phyloP scores from a whole-genome alignment of 1,140 invertebrate genomes.

The Eurosta solidaginis region DNA sequence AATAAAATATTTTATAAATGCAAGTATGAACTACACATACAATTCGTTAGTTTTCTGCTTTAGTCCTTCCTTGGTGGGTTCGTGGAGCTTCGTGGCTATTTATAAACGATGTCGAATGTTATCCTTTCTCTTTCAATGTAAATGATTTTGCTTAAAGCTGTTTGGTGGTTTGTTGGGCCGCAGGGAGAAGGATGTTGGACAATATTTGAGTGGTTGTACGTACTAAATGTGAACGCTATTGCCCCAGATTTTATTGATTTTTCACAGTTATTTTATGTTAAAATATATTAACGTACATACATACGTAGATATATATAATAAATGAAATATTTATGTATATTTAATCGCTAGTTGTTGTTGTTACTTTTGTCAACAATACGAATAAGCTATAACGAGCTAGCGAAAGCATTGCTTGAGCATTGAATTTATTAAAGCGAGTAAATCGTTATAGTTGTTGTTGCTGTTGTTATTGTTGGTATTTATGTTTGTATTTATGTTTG shows the following conservation, averaged over 20 bases:
- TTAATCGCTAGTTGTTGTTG: neutral
- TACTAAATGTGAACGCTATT: slow-evolving; percentile 26
- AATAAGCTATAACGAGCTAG: no score
- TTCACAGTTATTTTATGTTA: neutral
- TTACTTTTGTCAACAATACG: neutral
- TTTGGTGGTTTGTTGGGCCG: neutral
- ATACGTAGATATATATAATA: neutral
- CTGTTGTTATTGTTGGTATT: neutral
- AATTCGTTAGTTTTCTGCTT: no score
- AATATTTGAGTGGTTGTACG: slow-evolving; percentile 3
- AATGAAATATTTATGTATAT: neutral
- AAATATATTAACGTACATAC: neutral
- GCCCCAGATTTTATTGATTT: slow-evolving; percentile 34
- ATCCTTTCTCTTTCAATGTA: slow-evolving; percentile 25
- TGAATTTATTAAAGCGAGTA: neutral
- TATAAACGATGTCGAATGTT: neutral
- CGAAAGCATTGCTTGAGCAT: slow-evolving; percentile 17
- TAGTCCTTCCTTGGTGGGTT: neutral
- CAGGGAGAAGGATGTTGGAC: neutral
- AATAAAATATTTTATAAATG: neutral
- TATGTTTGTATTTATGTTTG: no score
- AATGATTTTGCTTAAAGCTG: neutral
- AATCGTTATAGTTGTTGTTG: neutral
- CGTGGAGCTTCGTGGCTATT: no score
- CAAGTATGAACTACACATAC: no score